A percentile compares a stretch with the other conserved stretches of the same genome.
phyloP scores from a whole-genome alignment of 2,797 vertebrate genomes.

The Anisognathus igniventris region DNA sequence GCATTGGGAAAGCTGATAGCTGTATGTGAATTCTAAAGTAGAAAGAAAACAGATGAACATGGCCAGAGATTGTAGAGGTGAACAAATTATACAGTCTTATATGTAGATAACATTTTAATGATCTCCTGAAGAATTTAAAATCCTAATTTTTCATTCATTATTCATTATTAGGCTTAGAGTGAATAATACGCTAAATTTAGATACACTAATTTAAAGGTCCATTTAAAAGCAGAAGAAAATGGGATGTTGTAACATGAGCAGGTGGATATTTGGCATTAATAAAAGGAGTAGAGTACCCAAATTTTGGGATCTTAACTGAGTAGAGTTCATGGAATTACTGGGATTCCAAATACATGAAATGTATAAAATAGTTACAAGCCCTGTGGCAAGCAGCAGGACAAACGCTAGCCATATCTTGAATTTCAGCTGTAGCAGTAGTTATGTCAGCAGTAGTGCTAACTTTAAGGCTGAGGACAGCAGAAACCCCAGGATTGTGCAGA shows the following conservation, averaged over 20 bases:
- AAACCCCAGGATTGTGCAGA: neutral
- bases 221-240: neutral
- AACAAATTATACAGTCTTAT: neutral
- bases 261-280: neutral
- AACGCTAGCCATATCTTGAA: neutral
- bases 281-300: neutral
- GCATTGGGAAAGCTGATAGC: neutral
- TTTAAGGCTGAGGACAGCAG: neutral
- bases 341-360: neutral
- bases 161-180: neutral
- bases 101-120: neutral
- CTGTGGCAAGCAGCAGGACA: neutral
- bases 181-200: neutral
- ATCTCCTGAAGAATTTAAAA: neutral
- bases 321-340: neutral
- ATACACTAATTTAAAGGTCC: neutral
- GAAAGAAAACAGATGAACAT: neutral
- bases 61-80: neutral
- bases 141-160: neutral
- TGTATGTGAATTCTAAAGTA: neutral
- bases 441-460: neutral
- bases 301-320: neutral
- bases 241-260: neutral
- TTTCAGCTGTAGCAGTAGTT: neutral
- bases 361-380: neutral